Evolutionary conservation across 2,797 vertebrate species (phyloP), one percentile per base, ranked within the genome.

Genomic region (Sebastes wilsoni): DNA sequence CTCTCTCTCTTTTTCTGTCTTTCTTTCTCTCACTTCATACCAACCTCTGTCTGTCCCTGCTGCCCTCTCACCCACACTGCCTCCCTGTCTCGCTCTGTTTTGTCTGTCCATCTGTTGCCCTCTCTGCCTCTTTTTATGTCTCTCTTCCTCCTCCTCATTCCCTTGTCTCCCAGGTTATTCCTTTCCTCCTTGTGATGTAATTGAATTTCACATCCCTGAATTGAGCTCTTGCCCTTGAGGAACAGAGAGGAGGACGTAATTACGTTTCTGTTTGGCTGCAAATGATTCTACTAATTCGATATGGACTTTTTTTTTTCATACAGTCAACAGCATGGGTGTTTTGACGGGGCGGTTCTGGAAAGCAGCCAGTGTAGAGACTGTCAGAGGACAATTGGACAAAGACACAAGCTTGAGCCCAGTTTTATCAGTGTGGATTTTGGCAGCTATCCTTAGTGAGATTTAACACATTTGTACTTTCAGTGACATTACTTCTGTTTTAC

Each of bases 241-340:
- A 85, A 67, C 61, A 71, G 54, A 66, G 70, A 68, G 11, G 74
- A 62, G 65, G 66, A 79, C 46, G 4, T 86, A 86, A 93, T 90
- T 91, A 79, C 71, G 74, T 86, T 90, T 86, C 62, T 61, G 36
- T 83, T 85, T 85, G 75, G 79, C 81, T 80, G 70, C 67, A 64
- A 90, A 86, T 86, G 9, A 86, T 89, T 84, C 82, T 68, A 11
- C 60, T 73, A 75, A 89, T 87, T 86, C 0, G 8, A 83, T 87
- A 69, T 62, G 71, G 72, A 18, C 14, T 65, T 42, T 42, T 42
- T 27, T 61, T 32, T 69, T 83, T 81, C 11, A 80, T 71, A 34
- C 38, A 77, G 73, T 67, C 66, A 75, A 28, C 38, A 27, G 73
- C 72, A 79, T 55, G 10, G 73, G 65, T 16, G 58, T 61, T 71